Evolutionary conservation across 2,797 vertebrate species (phyloP).

Genomic region (Hydrolagus colliei): DNA sequence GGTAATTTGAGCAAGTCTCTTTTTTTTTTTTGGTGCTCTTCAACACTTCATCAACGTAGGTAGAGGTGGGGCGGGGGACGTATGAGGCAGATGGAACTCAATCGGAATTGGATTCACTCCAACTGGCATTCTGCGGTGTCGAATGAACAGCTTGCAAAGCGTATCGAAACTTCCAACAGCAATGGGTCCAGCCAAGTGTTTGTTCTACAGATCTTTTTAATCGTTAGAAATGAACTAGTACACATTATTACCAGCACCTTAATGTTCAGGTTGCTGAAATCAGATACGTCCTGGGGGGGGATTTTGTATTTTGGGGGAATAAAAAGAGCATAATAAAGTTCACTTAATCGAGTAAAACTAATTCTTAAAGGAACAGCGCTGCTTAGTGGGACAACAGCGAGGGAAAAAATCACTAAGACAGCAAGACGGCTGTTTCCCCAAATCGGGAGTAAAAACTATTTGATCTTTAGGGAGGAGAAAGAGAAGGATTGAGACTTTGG

Average conservation of each 20-base stretch:
- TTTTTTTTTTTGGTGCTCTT: too few relatives aligned
- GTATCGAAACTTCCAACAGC: neutral
- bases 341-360: constrained; percentile 13
- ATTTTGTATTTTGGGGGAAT: neutral
- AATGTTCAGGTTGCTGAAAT: constrained; percentile 4
- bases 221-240: constrained; percentile 17
- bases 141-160: constrained; percentile 20
- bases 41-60: too few relatives aligned
- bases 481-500: neutral
- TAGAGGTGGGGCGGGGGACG: too few relatives aligned
- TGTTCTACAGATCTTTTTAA: neutral
- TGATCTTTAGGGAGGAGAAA: neutral
- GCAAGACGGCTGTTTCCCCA: neutral
- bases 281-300: neutral
- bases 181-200: constrained; percentile 15
- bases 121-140: neutral
- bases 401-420: constrained; percentile 13
- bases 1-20: too few relatives aligned
- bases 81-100: too few relatives aligned
- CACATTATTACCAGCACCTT: constrained; percentile 24
- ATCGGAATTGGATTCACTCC: neutral
- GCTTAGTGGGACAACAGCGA: neutral
- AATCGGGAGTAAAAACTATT: neutral
- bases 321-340: constrained; percentile 6
- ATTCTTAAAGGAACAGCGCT: neutral